These are phyloP conservation scores for Syngnathus floridae DNA, from an alignment of 2,113 vertebrate species.

Conservation along the genomic window DNA sequence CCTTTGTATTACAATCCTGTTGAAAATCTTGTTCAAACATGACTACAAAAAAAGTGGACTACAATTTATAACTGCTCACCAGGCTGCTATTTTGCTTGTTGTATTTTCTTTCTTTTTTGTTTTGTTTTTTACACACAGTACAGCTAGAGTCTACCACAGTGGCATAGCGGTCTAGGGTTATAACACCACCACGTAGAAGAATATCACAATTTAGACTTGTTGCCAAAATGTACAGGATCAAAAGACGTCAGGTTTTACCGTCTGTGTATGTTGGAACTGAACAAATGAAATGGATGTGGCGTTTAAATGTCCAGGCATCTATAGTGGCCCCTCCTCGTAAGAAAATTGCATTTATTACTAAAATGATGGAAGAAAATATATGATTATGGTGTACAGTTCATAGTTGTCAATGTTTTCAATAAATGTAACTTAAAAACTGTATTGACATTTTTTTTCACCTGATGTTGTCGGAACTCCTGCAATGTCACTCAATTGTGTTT, in stretches of 20 bases:
- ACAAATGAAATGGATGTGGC: not conserved
- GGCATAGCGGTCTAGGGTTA: slow-evolving; percentile 34
- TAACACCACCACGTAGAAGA: slow-evolving; percentile 26
- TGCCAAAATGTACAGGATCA: slow-evolving; percentile 38
- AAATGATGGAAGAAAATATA: slow-evolving; percentile 43
- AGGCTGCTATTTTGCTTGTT: slow-evolving; percentile 22
- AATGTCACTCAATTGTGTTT: not conserved
- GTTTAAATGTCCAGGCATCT: not conserved
- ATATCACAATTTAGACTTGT: slow-evolving; percentile 16
- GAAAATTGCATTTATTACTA: slow-evolving; percentile 65
- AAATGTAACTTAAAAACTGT: slow-evolving; percentile 59
- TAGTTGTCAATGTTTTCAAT: slow-evolving; percentile 63
- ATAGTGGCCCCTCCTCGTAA: slow-evolving; percentile 54
- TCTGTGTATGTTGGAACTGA: not conserved
- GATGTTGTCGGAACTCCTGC: not conserved
- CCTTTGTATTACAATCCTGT: slow-evolving; percentile 56
- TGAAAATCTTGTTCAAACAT: slow-evolving; percentile 43
- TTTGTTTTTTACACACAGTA: slow-evolving; percentile 10
- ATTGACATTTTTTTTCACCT: not conserved
- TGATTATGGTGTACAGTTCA: slow-evolving; percentile 56
- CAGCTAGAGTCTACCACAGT: slow-evolving; percentile 22
- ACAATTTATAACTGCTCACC: slow-evolving; percentile 40
- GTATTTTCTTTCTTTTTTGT: not conserved
- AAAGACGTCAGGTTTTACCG: not conserved
- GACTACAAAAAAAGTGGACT: slow-evolving; percentile 39